A percentile compares a stretch with the other conserved stretches of the same genome.
These are phyloP conservation scores for Macropus fuliginosus DNA, from an alignment of 2,797 vertebrate species.

Conservation along the genomic window DNA sequence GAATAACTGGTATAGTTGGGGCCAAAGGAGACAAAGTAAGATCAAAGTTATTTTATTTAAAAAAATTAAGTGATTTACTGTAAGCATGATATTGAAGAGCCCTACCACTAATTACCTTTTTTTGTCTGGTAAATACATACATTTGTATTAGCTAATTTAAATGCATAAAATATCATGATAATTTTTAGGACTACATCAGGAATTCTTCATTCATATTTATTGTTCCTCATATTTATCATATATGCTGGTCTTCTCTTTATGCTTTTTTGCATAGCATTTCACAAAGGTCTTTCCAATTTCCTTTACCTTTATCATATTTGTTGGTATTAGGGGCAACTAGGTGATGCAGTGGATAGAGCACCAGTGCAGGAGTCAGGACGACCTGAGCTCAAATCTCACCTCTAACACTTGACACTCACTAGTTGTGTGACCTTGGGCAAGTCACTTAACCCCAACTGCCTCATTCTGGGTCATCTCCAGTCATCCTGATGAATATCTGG, in stretches of 20 bases:
- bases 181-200: background rate
- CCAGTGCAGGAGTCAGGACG: too few species aligned
- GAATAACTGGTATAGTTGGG: conserved; percentile 93
- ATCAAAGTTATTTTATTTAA: background rate
- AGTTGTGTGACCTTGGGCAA: too few species aligned
- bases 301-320: background rate
- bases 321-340: background rate
- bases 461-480: too few species aligned
- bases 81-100: background rate
- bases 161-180: background rate
- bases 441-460: too few species aligned
- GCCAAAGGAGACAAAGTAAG: conserved; percentile 93
- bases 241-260: background rate
- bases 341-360: too few species aligned
- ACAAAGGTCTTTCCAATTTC: background rate
- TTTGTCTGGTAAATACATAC: background rate
- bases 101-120: background rate
- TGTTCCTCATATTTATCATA: background rate
- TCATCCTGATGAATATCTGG: too few species aligned
- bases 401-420: too few species aligned
- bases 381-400: too few species aligned
- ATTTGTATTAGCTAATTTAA: background rate
- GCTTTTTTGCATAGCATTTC: background rate
- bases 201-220: background rate
- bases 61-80: background rate